Base-by-base conservation (phyloP, 2,888 invertebrate species). In the Orgyia antiqua region DNA sequence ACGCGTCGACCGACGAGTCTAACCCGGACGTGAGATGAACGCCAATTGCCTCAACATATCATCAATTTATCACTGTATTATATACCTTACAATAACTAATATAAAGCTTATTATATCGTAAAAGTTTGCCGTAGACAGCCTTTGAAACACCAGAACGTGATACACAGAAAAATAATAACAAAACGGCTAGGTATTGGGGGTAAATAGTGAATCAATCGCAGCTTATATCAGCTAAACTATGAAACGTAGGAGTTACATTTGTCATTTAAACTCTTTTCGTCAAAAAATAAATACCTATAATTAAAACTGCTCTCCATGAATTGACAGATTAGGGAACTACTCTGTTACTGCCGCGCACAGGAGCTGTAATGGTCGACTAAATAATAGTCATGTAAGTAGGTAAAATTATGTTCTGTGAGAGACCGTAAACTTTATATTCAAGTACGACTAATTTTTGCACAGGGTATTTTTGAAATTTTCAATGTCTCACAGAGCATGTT, bases 11-110 rank as follows among this genome's bases (percentile, higher is more conserved):
- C 56, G 60, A 57, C 65, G 70, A 73, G 66, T 61, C 70, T 69
- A 70, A 68, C 70, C 37, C 31, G 50, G 39, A 83, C 83, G 83
- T 83, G 83, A 80, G 53, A 36, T 31, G 82, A 67, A 76, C 64
- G 61, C 75, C 66, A 83, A 69, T 59, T 49, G 55, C 45, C 44
- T 54, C 51, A 70, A 67, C 65, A 59, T 59, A 61, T 56, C 43
- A 36, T 52, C 30, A 18, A 13, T 21, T 13, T 27, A 36, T 10
- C 58, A 50, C 40, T 36, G 44, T 31, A 68, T 57, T 58, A 40
- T 46, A 41, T 28, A 58, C 67, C 53, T 45, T 71, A 67, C 33
- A 1, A 1, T 11, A 4, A 4, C 8, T 11, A 12, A 26, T 13
- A 50, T 53, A 68, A 48, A 46, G 50, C 29, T 17, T 20, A 38